A percentile compares a stretch with the other conserved stretches of the same genome.
These are phyloP conservation scores for Caracal caracal DNA, from an alignment of 2,113 vertebrate genomes.

Conservation along the genomic window DNA sequence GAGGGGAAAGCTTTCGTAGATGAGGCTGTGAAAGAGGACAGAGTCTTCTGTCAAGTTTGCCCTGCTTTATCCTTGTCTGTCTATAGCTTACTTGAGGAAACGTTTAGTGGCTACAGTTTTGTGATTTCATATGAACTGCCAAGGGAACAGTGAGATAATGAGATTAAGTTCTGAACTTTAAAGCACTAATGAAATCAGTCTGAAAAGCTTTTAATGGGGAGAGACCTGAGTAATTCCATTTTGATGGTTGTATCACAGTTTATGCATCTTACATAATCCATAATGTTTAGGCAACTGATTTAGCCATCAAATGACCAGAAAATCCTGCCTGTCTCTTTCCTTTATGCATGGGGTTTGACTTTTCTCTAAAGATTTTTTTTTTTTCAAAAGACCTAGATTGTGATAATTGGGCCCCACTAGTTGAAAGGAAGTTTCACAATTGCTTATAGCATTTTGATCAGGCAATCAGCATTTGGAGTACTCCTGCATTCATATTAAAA, in stretches of 20 bases:
- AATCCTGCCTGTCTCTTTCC: not conserved
- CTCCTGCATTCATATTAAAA: not conserved
- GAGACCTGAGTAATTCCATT: not conserved
- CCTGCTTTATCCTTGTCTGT: not conserved
- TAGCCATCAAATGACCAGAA: not conserved
- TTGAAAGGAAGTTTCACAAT: conserved; percentile 42
- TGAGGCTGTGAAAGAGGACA: not conserved
- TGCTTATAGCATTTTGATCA: conserved; percentile 49
- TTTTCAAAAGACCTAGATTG: conserved; percentile 46
- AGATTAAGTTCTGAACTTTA: conserved; percentile 52
- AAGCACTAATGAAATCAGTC: conserved; percentile 21
- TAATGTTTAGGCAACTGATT: not conserved
- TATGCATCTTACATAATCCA: not conserved
- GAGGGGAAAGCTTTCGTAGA: not conserved
- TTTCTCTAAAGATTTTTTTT: conserved; percentile 27
- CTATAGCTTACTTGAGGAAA: not conserved
- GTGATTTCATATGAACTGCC: not conserved
- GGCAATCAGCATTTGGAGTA: conserved; percentile 24
- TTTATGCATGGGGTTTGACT: not conserved
- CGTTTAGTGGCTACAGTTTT: not conserved
- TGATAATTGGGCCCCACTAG: conserved; percentile 29
- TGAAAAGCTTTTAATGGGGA: conserved; percentile 24
- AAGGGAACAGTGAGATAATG: not conserved
- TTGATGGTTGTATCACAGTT: not conserved
- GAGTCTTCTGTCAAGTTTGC: not conserved